Conservation (phyloP, 2,888 invertebrate species). For the Eubasilissa splendida region DNA sequence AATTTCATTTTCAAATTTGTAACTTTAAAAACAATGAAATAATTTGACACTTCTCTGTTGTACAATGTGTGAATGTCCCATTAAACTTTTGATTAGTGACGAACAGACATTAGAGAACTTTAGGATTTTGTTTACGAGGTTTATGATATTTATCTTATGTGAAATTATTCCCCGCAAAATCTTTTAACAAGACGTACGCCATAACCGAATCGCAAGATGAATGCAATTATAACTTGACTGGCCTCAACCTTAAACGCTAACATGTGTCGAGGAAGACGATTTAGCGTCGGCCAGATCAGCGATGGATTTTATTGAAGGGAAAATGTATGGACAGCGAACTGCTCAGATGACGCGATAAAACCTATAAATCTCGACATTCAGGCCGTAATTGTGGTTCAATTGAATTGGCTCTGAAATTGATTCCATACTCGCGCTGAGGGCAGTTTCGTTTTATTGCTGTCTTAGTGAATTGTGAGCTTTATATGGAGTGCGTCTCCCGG, state of each 20-base stretch:
- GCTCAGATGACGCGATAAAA: conserved; percentile 55
- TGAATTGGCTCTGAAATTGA: conserved; percentile 48
- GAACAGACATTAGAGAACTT: too few relatives aligned
- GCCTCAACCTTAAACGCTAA: neutral
- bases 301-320: conserved; percentile 56
- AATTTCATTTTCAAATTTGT: too few relatives aligned
- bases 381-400: conserved; percentile 49
- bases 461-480: conserved; percentile 15
- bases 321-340: conserved; percentile 57
- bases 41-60: too few relatives aligned
- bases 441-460: conserved; percentile 33
- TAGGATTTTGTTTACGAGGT: too few relatives aligned
- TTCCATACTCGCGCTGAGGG: conserved; percentile 15
- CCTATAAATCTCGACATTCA: conserved; percentile 47
- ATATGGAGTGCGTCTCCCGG: conserved; percentile 1
- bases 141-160: too few relatives aligned
- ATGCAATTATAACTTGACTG: neutral
- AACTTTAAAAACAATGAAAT: too few relatives aligned
- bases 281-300: conserved; percentile 50
- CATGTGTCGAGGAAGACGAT: conserved; percentile 34
- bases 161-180: too few relatives aligned
- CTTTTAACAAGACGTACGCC: too few relatives aligned
- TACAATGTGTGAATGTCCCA: too few relatives aligned
- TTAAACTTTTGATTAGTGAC: too few relatives aligned
- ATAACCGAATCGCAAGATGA: neutral